These are phyloP conservation scores for Petaurus breviceps DNA, from an alignment of 2,113 vertebrate species.

Conservation along the genomic window DNA sequence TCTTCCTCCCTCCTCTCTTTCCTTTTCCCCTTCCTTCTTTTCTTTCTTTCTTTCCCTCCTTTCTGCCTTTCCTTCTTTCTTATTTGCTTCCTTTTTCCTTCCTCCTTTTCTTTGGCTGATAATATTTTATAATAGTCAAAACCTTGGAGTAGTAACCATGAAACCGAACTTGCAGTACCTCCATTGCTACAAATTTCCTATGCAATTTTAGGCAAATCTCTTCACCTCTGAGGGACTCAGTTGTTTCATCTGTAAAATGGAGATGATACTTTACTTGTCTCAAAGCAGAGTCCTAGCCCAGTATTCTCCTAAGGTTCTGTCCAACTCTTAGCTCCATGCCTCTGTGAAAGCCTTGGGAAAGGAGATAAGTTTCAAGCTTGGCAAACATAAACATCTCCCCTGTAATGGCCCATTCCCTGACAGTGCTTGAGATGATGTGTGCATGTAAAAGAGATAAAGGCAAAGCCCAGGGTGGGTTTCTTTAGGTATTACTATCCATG, in stretches of 20 bases:
- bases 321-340: background rate
- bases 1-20: background rate
- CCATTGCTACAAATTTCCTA: background rate
- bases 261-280: background rate
- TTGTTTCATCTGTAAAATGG: background rate
- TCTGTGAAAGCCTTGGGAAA: background rate
- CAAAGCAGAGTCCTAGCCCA: background rate
- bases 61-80: background rate
- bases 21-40: background rate
- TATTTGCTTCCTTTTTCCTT: accelerated
- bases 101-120: background rate
- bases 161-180: background rate
- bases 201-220: background rate
- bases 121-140: background rate
- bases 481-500: background rate
- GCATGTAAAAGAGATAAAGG: background rate
- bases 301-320: background rate
- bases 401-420: too few species aligned
- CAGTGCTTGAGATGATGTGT: background rate
- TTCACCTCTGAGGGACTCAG: background rate
- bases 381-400: background rate
- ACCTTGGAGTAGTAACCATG: background rate
- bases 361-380: background rate
- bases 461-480: background rate
- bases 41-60: background rate